Conservation (phyloP, 2,888 invertebrate genomes). For the Helicoverpa assulta region DNA sequence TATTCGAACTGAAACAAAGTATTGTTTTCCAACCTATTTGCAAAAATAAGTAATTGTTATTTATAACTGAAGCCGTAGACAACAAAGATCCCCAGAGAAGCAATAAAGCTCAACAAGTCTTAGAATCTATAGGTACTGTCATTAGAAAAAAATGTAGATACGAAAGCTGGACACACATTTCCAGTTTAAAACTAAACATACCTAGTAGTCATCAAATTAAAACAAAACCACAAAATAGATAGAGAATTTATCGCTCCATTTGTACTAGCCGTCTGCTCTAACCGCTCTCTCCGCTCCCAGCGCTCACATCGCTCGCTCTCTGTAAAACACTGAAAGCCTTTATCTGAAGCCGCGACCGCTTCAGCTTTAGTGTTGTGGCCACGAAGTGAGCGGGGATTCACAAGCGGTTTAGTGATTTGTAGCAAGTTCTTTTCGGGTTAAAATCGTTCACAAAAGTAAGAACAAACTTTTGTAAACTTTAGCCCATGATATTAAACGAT, state of each 20-base stretch:
- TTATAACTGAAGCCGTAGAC: too few species aligned
- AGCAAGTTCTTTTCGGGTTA: neutral
- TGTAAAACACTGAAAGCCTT: slow-evolving; percentile 66
- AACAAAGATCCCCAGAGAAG: too few species aligned
- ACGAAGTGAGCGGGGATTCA: slow-evolving; percentile 27
- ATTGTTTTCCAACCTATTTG: too few species aligned
- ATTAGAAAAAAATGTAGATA: too few species aligned
- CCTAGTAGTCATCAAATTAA: slow-evolving; percentile 22
- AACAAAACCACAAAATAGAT: slow-evolving; percentile 46
- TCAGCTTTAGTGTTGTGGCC: slow-evolving; percentile 48
- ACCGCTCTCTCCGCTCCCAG: slow-evolving; percentile 52
- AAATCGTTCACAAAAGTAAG: neutral
- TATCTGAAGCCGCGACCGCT: slow-evolving; percentile 63
- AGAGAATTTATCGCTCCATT: slow-evolving; percentile 57
- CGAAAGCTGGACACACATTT: slow-evolving; percentile 1
- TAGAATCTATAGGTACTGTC: too few species aligned
- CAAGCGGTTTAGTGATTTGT: slow-evolving; percentile 6
- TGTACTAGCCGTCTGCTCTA: slow-evolving; percentile 54
- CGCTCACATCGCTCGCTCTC: slow-evolving; percentile 37
- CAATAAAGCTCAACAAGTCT: too few species aligned
- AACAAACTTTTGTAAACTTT: too few species aligned
- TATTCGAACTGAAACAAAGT: too few species aligned
- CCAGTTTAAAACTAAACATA: slow-evolving; percentile 1
- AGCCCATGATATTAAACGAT: too few species aligned
- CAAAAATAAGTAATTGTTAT: too few species aligned